Conservation (phyloP, 1,140 invertebrate genomes). For the Lepeophtheirus salmonis region DNA sequence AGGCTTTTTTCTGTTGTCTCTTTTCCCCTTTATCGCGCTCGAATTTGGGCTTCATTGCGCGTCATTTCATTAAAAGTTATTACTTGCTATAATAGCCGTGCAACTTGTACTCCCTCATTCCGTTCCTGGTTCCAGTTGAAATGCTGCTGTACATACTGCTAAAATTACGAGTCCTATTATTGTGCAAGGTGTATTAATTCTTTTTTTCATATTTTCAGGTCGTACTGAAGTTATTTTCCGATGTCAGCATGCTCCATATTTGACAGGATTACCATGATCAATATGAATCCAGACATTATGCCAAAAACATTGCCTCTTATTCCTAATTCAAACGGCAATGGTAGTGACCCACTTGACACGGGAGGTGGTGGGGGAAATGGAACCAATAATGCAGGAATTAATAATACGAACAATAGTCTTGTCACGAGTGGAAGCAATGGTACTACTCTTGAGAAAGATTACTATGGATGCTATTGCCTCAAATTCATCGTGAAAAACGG, state of each 20-base stretch:
- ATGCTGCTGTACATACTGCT: no score
- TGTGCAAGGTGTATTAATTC: neutral
- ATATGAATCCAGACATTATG: conserved; percentile 2
- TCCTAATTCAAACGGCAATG: neutral
- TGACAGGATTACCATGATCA: conserved; percentile 14
- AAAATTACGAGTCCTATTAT: no score
- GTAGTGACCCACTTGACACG: neutral
- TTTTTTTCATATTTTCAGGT: neutral
- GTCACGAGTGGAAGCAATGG: neutral
- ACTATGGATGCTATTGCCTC: conserved; percentile 19
- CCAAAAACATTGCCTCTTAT: no score
- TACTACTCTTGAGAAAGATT: conserved; percentile 12
- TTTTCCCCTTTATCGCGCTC: no score
- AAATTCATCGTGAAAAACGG: conserved; percentile 19
- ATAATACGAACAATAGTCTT: neutral
- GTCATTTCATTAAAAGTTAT: no score
- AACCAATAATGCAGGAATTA: no score
- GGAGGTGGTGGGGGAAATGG: neutral
- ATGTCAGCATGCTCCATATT: conserved; percentile 16
- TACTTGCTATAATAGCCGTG: no score
- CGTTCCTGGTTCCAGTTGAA: no score
- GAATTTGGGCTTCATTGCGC: no score
- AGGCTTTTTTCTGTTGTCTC: no score
- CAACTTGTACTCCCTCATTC: no score
- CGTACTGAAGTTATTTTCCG: neutral